These are phyloP conservation scores for Fringilla coelebs DNA, from an alignment of 2,797 vertebrate genomes.

Conservation along the genomic window DNA sequence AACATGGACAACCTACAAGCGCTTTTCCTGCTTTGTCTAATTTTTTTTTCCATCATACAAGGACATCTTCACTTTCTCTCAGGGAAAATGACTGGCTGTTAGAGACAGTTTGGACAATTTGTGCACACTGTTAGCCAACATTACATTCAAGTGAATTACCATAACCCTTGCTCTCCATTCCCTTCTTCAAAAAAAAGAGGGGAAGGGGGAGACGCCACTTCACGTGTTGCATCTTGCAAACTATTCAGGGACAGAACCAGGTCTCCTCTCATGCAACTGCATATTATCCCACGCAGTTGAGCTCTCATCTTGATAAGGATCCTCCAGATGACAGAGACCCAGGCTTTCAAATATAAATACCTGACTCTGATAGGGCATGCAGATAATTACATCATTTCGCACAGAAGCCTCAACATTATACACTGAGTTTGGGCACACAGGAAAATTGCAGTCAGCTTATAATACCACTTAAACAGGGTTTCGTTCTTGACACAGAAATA, in stretches of 20 bases:
- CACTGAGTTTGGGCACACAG: background rate
- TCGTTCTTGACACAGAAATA: constrained; percentile 37
- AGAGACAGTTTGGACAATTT: background rate
- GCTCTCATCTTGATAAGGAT: constrained; percentile 60
- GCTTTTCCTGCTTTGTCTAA: background rate
- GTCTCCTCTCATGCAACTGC: constrained; percentile 40
- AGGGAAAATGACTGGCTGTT: background rate
- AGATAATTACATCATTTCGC: constrained; percentile 38
- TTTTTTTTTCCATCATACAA: background rate
- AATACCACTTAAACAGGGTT: constrained; percentile 15
- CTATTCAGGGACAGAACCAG: constrained; percentile 38
- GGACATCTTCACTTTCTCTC: background rate
- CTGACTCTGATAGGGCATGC: constrained; percentile 21
- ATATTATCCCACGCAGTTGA: constrained; percentile 55
- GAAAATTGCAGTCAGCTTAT: constrained; percentile 21
- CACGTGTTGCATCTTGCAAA: constrained; percentile 58
- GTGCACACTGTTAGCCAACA: background rate
- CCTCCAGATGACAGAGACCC: constrained; percentile 27
- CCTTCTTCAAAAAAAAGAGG: background rate
- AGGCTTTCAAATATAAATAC: constrained; percentile 60
- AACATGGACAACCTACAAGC: background rate
- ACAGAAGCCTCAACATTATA: background rate
- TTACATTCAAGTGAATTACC: background rate
- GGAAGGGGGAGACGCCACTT: background rate
- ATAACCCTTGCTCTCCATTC: constrained; percentile 32